Evolutionary conservation across 64 coral and sea anemone genomes (phyloP), one percentile per base, ranked within the genome.

Genomic region (Stichodactyla mertensii): DNA sequence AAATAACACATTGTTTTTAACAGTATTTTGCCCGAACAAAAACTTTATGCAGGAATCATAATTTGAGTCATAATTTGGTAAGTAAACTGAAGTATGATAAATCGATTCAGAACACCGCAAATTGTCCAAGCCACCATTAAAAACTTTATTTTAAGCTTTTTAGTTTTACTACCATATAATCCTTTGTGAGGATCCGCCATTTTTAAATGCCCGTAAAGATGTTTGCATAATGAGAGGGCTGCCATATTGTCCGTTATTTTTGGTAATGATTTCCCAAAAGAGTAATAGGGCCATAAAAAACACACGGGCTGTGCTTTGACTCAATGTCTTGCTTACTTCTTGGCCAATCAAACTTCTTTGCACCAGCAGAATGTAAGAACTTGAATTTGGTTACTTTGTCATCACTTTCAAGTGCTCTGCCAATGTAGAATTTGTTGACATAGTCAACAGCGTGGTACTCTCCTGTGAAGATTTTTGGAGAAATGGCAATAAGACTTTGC

Each of bases 361-460:
- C 70, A 52, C 51, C 64, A 88, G 64, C 86, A 82, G 54, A 28
- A 80, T 95, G 79, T 54, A 95, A 60, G 57, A 92, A 95, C 87
- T 95, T 92, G 87, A 92, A 89, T 31, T 71, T 51, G 18, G 60
- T 61, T 51, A 78, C 78, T n/a, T 80, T 0, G 28, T 82, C 86
- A 22, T 69, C 71, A 28, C 19, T 55, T 4, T 91, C 62, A 79
- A 88, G 36, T 52, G 77, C 86, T 87, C 86, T 81, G 27, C 82
- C 89, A 71, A 88, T 88, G 74, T 91, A 95, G n/a, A 88, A 95
- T 52, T 80, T 55, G 59, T 77, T 82, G 6, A 88, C 89, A 88
- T 91, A 85, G 20, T 85, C 60, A 31, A 87, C 69, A 61, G 77
- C 78, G 82, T 89, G 82, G 79, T 89, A 89, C 27, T 55, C 16